Conservation (phyloP, 2,113 vertebrate species). For the Stegastes partitus region DNA sequence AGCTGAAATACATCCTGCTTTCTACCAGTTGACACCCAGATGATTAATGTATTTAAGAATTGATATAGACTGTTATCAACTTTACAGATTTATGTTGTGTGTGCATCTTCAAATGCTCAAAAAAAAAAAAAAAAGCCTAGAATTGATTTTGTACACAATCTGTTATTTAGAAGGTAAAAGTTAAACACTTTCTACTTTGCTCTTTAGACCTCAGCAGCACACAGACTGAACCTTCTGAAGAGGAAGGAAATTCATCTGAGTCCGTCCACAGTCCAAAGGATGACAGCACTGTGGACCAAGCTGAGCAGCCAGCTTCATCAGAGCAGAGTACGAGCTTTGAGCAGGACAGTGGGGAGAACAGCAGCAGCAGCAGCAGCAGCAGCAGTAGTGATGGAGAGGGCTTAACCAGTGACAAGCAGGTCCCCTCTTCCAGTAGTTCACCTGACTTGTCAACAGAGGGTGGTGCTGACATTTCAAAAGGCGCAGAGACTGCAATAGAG, state of each 20-base stretch:
- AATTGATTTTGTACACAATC: no score
- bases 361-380: constrained; percentile 81
- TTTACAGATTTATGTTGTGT: no score
- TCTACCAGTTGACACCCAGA: no score
- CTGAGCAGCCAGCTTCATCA: constrained; percentile 76
- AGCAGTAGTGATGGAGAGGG: constrained; percentile 74
- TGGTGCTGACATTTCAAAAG: constrained; percentile 86
- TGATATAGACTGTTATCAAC: no score
- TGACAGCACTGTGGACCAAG: constrained; percentile 83
- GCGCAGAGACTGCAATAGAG: constrained; percentile 87
- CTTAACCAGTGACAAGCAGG: constrained; percentile 80
- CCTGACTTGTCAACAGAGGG: constrained; percentile 86
- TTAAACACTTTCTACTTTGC: constrained; percentile 22
- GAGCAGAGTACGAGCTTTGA: constrained; percentile 80
- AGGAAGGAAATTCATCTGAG: constrained; percentile 81
- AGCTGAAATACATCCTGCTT: no score
- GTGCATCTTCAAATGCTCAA: no score
- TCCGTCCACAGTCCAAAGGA: constrained; percentile 79
- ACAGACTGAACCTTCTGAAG: constrained; percentile 84
- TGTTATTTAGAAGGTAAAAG: not conserved
- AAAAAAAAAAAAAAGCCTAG: no score
- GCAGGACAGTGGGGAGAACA: constrained; percentile 75
- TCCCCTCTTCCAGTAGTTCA: constrained; percentile 81
- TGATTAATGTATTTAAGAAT: no score
- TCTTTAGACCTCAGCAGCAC: constrained; percentile 89